Conservation (phyloP, 2,797 vertebrate genomes). For the Cercopithecus hamlyni region DNA sequence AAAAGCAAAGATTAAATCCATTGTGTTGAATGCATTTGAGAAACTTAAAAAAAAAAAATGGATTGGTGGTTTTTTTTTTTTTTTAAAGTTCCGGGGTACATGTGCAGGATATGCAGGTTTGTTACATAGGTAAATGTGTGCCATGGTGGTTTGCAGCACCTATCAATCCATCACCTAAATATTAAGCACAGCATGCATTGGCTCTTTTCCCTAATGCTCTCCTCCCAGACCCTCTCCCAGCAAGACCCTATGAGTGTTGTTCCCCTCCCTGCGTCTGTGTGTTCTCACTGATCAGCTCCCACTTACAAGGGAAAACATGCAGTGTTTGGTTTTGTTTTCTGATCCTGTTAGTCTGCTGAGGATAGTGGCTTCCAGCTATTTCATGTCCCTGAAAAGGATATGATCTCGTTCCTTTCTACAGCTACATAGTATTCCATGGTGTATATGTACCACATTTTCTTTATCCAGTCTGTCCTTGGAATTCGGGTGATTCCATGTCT, state of each 20-base stretch:
- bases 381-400: not conserved
- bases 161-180: not conserved
- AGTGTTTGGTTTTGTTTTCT: not conserved
- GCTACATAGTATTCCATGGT: not conserved
- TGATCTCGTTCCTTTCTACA: not conserved
- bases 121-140: not conserved
- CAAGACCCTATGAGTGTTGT: not conserved
- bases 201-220: not conserved
- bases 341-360: not conserved
- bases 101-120: not conserved
- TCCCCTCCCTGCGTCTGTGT: not conserved
- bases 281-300: not conserved
- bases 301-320: not conserved
- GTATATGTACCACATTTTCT: not conserved
- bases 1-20: not conserved
- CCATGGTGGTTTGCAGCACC: not conserved
- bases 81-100: not conserved
- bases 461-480: not conserved
- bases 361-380: not conserved
- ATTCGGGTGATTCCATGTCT: not conserved
- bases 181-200: not conserved
- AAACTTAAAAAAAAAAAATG: not conserved
- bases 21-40: not conserved
- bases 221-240: not conserved
- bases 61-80: not conserved